Evolutionary conservation across 2,113 vertebrate species (phyloP).

Genomic region (Acanthochromis polyacanthus): DNA sequence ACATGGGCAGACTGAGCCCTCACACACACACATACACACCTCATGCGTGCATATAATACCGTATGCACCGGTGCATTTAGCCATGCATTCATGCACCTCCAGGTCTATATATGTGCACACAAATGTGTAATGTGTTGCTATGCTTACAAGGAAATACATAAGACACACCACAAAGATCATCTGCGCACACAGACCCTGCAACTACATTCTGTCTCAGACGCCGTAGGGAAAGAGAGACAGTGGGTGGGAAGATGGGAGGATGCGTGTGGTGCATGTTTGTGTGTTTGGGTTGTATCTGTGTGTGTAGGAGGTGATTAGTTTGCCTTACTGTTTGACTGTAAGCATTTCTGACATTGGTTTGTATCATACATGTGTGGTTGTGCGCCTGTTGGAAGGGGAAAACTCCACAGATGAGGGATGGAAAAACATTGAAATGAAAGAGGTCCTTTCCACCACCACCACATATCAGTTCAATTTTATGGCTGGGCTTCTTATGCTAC

Average conservation of each 20-base stretch:
- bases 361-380: conserved; percentile 41
- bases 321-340: conserved; percentile 55
- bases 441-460: conserved; percentile 36
- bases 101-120: not conserved
- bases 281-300: conserved; percentile 58
- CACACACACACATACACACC: conserved; percentile 46
- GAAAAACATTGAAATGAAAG: conserved; percentile 67
- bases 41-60: conserved; percentile 22
- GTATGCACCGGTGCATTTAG: conserved; percentile 34
- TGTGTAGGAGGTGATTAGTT: conserved; percentile 57
- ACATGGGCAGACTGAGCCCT: conserved; percentile 34
- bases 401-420: conserved; percentile 34
- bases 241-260: conserved; percentile 60
- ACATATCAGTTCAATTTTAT: conserved; percentile 65
- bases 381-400: conserved; percentile 37
- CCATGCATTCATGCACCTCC: conserved; percentile 27
- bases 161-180: conserved; percentile 7
- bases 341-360: conserved; percentile 54
- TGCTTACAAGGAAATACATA: conserved; percentile 22
- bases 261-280: conserved; percentile 62
- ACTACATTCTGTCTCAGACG: conserved; percentile 37
- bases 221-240: conserved; percentile 39
- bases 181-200: conserved; percentile 4
- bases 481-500: conserved; percentile 16
- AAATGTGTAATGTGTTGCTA: conserved; percentile 1